Base-by-base conservation (phyloP, 2,797 vertebrate genomes). In the Gymnodraco acuticeps region DNA sequence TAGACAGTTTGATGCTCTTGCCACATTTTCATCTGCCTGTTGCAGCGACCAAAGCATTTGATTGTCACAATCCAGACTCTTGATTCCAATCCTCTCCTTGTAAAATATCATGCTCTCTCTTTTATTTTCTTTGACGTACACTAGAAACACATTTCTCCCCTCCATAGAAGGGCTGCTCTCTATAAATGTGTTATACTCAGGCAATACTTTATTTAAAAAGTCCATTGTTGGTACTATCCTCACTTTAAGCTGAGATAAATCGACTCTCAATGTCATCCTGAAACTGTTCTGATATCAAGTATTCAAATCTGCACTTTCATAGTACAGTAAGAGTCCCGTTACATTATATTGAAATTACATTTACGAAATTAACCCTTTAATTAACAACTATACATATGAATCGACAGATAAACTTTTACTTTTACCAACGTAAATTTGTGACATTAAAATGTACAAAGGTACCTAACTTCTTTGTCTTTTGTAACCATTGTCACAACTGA, bases 401-500 rank as follows among this genome's bases (percentile, higher is more conserved):
- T 38, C 8, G 33, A 38, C 33, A 9, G 33, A 33, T 27, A 38
- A 38, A 6, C 6, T 9, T 38, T 7, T 9, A 38, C 33, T 38
- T 9, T 38, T 38, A 38, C 33, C 2, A 38, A 38, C 33, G 1
- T 38, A 38, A 48, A 27, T n/a, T 33, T n/a, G 12, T 77, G 74
- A 46, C 72, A 77, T 75, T 72, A 81, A 84, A 75, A 69, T 58
- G n/a, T 50, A 33, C 56, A 84, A 75, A 69, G 60, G n/a, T 50
- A 33, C 56, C 31, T 5, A 11, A 15, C 23, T 65, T 19, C 20
- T 65, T 55, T 17, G 20, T 56, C 65, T 77, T 79, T 27, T 61
- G 84, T 72, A 83, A 82, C 88, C 77, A 80, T 46, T 20, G 69
- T 82, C 87, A 73, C 50, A 73, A 23, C 60, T 47, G 62, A 45